Conservation (phyloP, 2,797 vertebrate species). For the Gobio occitaniae region DNA sequence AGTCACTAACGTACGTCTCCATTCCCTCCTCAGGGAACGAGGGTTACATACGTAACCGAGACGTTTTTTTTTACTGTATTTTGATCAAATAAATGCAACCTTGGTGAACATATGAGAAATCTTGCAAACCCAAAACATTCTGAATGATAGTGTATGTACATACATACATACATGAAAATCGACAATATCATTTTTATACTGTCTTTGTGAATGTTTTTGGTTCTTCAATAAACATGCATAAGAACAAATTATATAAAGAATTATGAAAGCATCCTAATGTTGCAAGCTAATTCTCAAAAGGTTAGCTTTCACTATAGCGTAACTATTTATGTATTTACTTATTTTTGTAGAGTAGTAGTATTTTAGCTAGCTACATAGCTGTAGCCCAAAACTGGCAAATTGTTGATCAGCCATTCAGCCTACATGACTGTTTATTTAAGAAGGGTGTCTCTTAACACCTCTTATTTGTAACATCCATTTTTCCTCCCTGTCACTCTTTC, state of each 20-base stretch:
- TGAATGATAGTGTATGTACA: not conserved
- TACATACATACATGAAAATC: not conserved
- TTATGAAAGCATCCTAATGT: not conserved
- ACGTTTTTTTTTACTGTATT: not conserved
- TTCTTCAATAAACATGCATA: not conserved
- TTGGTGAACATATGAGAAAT: not conserved
- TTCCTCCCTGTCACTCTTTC: constrained; percentile 1
- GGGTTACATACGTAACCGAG: too few relatives aligned
- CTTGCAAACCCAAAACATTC: not conserved
- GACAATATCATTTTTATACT: not conserved
- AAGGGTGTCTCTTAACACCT: not conserved
- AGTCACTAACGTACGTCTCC: too few relatives aligned
- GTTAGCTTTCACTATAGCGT: not conserved
- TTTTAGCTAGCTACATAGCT: not conserved
- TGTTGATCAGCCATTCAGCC: not conserved
- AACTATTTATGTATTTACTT: not conserved
- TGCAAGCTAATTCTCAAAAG: not conserved
- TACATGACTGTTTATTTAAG: constrained; percentile 18
- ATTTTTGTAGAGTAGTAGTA: not conserved
- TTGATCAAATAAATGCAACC: not conserved
- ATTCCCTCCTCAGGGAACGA: too few relatives aligned
- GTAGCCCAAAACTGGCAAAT: not conserved
- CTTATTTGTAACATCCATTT: constrained; percentile 17
- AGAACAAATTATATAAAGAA: not conserved
- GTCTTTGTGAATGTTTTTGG: not conserved